Evolutionary conservation across 2,797 vertebrate species (phyloP).

Genomic region (Typhlichthys eigenmanni): DNA sequence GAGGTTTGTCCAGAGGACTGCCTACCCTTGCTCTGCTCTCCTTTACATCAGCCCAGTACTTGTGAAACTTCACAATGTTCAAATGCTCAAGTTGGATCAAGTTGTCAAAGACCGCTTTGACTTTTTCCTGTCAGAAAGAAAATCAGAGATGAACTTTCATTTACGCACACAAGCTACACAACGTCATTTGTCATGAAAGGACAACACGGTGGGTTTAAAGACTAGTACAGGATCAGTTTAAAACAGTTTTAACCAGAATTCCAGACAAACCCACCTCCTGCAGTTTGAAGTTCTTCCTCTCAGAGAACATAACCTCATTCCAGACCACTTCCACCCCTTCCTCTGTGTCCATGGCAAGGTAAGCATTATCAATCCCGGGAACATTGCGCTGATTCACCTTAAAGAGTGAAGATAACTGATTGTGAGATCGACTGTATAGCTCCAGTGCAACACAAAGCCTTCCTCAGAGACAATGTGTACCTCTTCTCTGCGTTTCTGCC

Average conservation of each 20-base stretch:
- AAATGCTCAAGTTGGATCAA: constrained; percentile 97
- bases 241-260: not conserved
- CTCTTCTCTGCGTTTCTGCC: constrained; percentile 97
- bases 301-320: constrained; percentile 99
- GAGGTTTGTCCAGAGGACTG: not conserved
- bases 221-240: not conserved
- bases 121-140: constrained; percentile 85
- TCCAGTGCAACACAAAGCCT: not conserved
- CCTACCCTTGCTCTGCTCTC: constrained; percentile 95
- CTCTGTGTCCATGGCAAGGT: constrained; percentile 98
- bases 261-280: constrained; percentile 83
- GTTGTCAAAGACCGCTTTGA: constrained; percentile 97
- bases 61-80: constrained; percentile 99
- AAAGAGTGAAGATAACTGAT: constrained; percentile 16
- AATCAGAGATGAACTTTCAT: not conserved
- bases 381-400: constrained; percentile 98
- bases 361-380: constrained; percentile 95
- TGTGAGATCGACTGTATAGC: not conserved
- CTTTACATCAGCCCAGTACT: constrained; percentile 98
- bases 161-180: too few species aligned
- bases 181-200: too few species aligned
- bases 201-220: not conserved
- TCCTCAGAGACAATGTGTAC: constrained; percentile 53
- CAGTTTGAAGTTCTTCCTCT: constrained; percentile 96
- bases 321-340: constrained; percentile 98